phyloP scores from a whole-genome alignment of 2,113 vertebrate genomes.

The Podarcis muralis region DNA sequence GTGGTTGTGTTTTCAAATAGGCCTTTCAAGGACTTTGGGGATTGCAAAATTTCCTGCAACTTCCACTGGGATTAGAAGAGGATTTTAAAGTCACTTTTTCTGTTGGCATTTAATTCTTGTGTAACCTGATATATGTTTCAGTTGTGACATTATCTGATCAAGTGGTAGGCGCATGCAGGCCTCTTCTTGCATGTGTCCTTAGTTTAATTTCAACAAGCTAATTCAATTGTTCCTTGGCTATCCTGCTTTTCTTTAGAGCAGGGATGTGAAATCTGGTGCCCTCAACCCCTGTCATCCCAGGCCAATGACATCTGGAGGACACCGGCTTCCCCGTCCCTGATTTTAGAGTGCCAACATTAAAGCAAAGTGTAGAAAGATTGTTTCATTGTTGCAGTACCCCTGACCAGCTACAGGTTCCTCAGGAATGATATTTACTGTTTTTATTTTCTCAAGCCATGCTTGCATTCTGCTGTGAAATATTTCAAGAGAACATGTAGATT shows the following conservation, averaged over 20 bases:
- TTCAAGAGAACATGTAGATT: background rate
- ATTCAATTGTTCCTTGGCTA: background rate
- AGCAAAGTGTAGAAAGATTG: background rate
- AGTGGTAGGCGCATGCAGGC: constrained; percentile 3
- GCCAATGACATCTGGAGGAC: no score
- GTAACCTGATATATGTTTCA: background rate
- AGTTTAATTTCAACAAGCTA: background rate
- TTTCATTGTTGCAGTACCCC: accelerated
- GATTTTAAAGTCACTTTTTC: background rate
- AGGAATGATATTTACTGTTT: background rate
- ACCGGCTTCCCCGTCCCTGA: no score
- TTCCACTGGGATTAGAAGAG: background rate
- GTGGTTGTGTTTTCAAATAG: background rate
- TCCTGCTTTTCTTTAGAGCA: background rate
- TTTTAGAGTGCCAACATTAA: background rate
- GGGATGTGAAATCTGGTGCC: no score
- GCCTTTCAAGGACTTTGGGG: background rate
- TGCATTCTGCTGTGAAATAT: background rate
- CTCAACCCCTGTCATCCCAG: no score
- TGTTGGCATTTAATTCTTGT: background rate
- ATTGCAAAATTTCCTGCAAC: background rate
- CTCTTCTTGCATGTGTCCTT: background rate
- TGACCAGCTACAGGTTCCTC: background rate
- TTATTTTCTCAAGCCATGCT: background rate
- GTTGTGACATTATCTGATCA: background rate